These are phyloP conservation scores for Lutraria lutraria DNA, from an alignment of 2,888 invertebrate genomes.

Conservation along the genomic window DNA sequence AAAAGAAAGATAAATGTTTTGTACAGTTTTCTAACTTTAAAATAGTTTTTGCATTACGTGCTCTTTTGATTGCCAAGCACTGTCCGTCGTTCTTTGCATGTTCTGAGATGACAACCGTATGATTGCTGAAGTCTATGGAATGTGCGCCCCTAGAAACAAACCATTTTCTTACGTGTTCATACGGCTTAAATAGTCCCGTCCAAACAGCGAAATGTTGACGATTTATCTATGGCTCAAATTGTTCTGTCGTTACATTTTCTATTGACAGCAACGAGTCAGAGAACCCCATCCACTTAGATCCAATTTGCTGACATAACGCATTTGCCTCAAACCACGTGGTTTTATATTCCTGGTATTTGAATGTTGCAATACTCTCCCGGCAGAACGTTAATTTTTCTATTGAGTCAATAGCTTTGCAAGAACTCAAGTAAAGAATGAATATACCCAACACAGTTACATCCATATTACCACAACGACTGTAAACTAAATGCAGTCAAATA, in stretches of 20 bases:
- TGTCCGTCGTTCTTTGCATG: background rate
- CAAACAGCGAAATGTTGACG: background rate
- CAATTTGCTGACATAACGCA: background rate
- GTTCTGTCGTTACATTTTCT: background rate
- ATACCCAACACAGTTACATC: background rate
- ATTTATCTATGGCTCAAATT: background rate
- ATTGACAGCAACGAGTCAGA: background rate
- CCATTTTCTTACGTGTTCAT: background rate
- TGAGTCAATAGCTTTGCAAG: background rate
- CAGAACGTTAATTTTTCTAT: background rate
- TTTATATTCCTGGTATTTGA: background rate
- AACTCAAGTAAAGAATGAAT: background rate
- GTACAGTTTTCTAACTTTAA: background rate
- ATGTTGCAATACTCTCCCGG: background rate
- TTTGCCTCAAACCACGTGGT: background rate
- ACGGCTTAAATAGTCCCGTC: background rate
- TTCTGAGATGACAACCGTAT: background rate
- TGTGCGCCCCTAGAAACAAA: background rate
- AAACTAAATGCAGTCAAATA: no score
- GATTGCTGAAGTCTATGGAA: background rate
- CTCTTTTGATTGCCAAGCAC: background rate
- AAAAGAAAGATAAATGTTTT: background rate
- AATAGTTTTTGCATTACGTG: background rate
- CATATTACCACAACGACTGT: background rate
- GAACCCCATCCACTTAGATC: background rate